Percentiles rank a stretch among this genome's conserved stretches.
These are phyloP conservation scores for Natrix natrix DNA, from an alignment of 2,797 vertebrate species.

Conservation along the genomic window DNA sequence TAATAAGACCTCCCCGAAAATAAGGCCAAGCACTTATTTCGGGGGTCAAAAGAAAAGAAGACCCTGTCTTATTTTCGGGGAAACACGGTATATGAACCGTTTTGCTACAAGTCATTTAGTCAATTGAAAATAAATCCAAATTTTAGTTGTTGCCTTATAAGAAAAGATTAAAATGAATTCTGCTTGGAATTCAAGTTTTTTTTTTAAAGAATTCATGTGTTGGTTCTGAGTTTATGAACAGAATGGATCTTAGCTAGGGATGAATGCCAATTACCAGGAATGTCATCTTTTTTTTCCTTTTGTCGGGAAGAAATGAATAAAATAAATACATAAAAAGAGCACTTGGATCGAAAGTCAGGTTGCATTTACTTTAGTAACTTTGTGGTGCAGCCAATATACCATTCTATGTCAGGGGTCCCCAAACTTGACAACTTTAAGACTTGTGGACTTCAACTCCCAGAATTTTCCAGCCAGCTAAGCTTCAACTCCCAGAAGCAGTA, in stretches of 20 bases:
- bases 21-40: no score
- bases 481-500: no score
- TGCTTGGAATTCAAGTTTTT: neutral
- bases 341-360: neutral
- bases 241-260: neutral
- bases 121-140: conserved; percentile 35
- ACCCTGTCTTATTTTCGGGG: no score
- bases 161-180: neutral
- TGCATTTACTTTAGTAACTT: neutral
- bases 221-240: neutral
- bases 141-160: conserved; percentile 24
- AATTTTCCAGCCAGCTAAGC: no score
- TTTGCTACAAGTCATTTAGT: conserved; percentile 10
- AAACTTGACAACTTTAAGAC: neutral
- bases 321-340: neutral
- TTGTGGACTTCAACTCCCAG: neutral
- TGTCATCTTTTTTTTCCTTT: neutral
- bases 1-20: no score
- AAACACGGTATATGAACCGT: neutral
- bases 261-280: neutral
- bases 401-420: neutral
- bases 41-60: no score
- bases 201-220: neutral
- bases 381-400: neutral
- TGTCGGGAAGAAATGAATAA: neutral